These are phyloP conservation scores for Ectemnius lituratus DNA, from an alignment of 2,888 invertebrate species.

Conservation along the genomic window DNA sequence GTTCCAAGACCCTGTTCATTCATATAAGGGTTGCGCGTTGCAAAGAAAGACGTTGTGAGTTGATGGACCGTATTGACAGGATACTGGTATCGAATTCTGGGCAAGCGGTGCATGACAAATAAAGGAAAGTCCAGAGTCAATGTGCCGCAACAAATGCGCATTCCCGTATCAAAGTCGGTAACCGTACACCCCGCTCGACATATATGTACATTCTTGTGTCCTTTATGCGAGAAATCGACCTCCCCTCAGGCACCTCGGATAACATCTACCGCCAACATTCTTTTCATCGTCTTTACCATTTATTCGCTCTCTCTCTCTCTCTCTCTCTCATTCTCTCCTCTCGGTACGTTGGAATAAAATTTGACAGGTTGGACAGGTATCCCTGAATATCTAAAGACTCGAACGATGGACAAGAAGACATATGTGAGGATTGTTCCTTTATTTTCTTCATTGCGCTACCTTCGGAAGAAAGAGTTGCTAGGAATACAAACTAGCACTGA, in stretches of 20 bases:
- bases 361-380: conserved; percentile 16
- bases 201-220: conserved; percentile 2
- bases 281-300: conserved; percentile 31
- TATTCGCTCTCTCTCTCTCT: conserved; percentile 42
- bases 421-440: conserved; percentile 10
- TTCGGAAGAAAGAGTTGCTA: background rate
- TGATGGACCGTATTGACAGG: conserved; percentile 1
- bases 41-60: conserved; percentile 10
- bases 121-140: conserved; percentile 15
- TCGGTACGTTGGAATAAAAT: conserved; percentile 26
- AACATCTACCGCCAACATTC: conserved; percentile 24
- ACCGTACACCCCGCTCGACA: conserved; percentile 27
- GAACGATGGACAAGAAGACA: conserved; percentile 1
- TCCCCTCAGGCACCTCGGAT: conserved; percentile 18
- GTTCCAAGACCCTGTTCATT: conserved; percentile 5
- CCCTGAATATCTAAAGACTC: background rate
- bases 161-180: conserved; percentile 18
- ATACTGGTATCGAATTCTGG: conserved; percentile 16
- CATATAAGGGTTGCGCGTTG: background rate
- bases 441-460: conserved; percentile 10
- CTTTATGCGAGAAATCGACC: conserved; percentile 20
- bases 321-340: conserved; percentile 38
- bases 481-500: conserved; percentile 20
- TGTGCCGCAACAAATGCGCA: conserved; percentile 20
- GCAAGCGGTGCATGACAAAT: background rate